These are phyloP conservation scores for Eulacestoma nigropectus DNA, from an alignment of 2,113 vertebrate genomes.

Conservation along the genomic window DNA sequence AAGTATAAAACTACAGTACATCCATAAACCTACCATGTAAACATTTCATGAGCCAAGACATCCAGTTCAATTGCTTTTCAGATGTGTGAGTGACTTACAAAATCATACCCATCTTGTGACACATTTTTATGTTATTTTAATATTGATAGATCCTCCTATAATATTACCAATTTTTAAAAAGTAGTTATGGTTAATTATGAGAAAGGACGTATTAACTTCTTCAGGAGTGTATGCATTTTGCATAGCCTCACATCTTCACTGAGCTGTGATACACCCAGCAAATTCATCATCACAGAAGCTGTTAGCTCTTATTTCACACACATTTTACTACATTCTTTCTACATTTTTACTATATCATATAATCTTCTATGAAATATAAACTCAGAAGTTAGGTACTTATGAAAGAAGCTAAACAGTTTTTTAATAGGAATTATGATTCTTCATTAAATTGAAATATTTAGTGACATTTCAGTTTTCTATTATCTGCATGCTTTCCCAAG, in stretches of 20 bases:
- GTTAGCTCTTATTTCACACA: not conserved
- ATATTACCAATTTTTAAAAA: not conserved
- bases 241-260: not conserved
- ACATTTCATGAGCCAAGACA: not conserved
- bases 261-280: not conserved
- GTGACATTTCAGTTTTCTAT: constrained; percentile 1
- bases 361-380: constrained; percentile 5
- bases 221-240: not conserved
- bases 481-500: not conserved
- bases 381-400: not conserved
- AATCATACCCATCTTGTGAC: not conserved
- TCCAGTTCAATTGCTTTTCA: not conserved
- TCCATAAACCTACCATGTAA: not conserved
- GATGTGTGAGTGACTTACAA: not conserved
- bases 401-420: not conserved
- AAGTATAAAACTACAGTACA: not conserved
- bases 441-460: not conserved
- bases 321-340: not conserved
- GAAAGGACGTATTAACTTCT: not conserved
- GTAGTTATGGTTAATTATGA: not conserved
- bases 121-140: not conserved
- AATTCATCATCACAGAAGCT: not conserved
- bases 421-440: not conserved
- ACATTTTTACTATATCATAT: constrained; percentile 1
- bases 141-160: not conserved